Base-by-base conservation (phyloP, 2,888 invertebrate species). In the Polydrusus pterygomalis region DNA sequence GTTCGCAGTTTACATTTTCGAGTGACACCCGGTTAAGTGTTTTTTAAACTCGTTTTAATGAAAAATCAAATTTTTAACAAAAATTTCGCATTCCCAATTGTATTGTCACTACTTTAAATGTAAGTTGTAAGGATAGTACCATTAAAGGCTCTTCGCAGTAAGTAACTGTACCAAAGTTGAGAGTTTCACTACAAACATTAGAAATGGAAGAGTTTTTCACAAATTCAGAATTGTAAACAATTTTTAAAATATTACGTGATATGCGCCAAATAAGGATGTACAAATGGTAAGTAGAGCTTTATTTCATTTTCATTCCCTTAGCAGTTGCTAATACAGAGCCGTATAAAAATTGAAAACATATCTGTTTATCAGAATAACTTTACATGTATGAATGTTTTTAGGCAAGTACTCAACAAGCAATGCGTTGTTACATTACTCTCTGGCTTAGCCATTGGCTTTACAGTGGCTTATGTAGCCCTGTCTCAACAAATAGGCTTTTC, bases 401-500 rank as follows among this genome's bases (percentile, higher is more conserved):
- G 79, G 79, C 79, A 77, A 76, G 40, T 74, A 70, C 45, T 78
- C 20, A 79, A 79, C 56, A 79, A 79, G 68, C 75, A 79, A 56
- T 79, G 74, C 64, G n/a, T 75, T 49, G 15, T 75, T 51, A 74
- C 77, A 10, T 89, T 95, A 83, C 90, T 91, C 83, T 90, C 91
- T 82, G 95, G 95, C 80, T 91, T 94, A 83, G 89, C 93, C 6
- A 92, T 93, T 83, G 95, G 95, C 82, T 95, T 95, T 89, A 91
- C 92, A 86, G 92, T 93, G 84, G 94, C 95, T 77, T 95, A 94
- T 87, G 89, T 94, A 18, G 79, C 84, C 17, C 77, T 86, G 78
- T 79, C 86, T 73, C 79, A 79, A 13, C 78, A 78, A 69, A 80
- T 72, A 54, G 13, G 68, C 10, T 74, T 77, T 71, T 30, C 71